Evolutionary conservation across 2,888 invertebrate genomes (phyloP).

Genomic region (Acrobasis consociella): DNA sequence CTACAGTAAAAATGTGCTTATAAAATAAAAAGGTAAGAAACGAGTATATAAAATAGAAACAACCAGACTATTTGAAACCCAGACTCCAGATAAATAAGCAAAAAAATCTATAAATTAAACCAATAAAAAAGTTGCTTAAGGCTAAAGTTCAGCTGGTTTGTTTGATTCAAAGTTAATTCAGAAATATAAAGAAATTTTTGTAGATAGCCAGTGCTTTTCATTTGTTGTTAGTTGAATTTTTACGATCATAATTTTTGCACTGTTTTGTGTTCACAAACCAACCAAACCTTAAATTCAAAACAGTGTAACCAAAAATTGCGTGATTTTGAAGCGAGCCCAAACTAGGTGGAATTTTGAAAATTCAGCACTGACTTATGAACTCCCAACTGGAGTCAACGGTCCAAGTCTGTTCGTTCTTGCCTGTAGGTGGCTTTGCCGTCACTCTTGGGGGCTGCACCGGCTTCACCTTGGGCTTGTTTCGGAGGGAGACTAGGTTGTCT

Average conservation of each 20-base stretch:
- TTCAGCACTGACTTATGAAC: constrained; percentile 87
- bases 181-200: neutral
- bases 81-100: constrained; percentile 29
- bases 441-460: constrained; percentile 88
- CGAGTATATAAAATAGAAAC: neutral
- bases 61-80: constrained; percentile 31
- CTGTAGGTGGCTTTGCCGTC: constrained; percentile 66
- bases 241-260: neutral
- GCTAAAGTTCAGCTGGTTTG: constrained; percentile 16
- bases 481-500: constrained; percentile 84
- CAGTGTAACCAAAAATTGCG: neutral
- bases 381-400: constrained; percentile 95
- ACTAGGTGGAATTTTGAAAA: neutral
- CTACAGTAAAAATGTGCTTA: neutral
- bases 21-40: neutral
- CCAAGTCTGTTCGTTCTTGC: constrained; percentile 86
- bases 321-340: constrained; percentile 7
- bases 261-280: constrained; percentile 4
- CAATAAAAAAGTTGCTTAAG: constrained; percentile 26
- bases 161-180: neutral
- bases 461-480: constrained; percentile 84
- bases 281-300: neutral
- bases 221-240: too few species aligned
- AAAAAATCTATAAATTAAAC: constrained; percentile 22
- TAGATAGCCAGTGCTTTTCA: too few species aligned